Percentiles rank a stretch among this genome's conserved stretches.
Conservation (phyloP, 1,140 invertebrate species). For the Dreissena polymorpha region DNA sequence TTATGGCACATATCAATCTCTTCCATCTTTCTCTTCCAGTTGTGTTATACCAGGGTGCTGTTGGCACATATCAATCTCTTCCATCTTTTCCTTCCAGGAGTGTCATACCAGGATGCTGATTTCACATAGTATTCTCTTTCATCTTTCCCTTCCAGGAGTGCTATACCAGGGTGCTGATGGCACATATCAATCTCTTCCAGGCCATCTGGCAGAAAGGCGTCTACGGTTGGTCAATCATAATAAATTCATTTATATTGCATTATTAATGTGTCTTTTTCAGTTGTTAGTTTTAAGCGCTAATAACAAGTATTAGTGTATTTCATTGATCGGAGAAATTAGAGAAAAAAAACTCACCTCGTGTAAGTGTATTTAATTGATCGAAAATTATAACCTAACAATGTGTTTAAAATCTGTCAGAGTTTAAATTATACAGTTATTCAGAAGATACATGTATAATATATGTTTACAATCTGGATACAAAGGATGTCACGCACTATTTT, state of each 20-base stretch:
- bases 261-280: not conserved
- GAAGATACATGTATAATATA: too few species aligned
- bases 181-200: constrained; percentile 89
- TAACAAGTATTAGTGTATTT: not conserved
- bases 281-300: constrained; percentile 9
- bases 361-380: not conserved
- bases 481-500: too few species aligned
- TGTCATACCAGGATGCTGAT: too few species aligned
- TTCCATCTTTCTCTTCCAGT: too few species aligned
- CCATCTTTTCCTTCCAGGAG: too few species aligned
- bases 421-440: not conserved
- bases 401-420: not conserved
- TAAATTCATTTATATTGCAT: not conserved
- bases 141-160: constrained; percentile 83
- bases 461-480: too few species aligned
- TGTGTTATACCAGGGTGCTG: too few species aligned
- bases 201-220: constrained; percentile 68
- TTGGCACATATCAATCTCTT: constrained; percentile 93
- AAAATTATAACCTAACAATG: not conserved
- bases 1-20: too few species aligned
- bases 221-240: constrained; percentile 63
- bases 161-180: constrained; percentile 95
- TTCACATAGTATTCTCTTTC: too few species aligned
- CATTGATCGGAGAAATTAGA: constrained; percentile 12
- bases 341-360: not conserved